Base-by-base conservation (phyloP, 2,888 invertebrate species). In the Heliconius aoede region DNA sequence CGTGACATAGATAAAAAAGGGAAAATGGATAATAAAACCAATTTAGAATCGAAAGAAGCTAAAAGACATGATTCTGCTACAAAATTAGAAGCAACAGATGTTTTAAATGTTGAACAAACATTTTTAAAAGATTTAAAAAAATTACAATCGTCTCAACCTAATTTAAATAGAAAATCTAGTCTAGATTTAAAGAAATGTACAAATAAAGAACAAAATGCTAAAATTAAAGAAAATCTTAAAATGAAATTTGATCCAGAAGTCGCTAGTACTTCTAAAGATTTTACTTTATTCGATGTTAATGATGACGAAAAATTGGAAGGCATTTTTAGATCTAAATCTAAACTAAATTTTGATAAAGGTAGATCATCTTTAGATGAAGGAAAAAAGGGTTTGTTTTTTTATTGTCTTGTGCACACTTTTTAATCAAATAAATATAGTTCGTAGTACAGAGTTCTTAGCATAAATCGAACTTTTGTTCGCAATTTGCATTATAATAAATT, bases 91-190 rank as follows among this genome's bases (percentile, higher is more conserved):
- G 36, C 24, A 5, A 40, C 36, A n/a, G 13, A 28, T n/a, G 1
- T 65, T 24, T 65, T 65, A 40, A 15, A 24, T 24, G 40, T 8
- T 3, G 65, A 65, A 40, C 24, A 24, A 24, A 15, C 5, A 15
- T 24, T 65, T 24, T 65, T 40, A 24, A 65, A 40, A 15, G 24
- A 65, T 40, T 65, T 65, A 65, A 65, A 40, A 40, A 40, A 65
- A 40, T 40, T 65, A 40, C 65, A 24, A 65, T 13, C 65, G 24
- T 65, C 65, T 15, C 4, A 40, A 26, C 3, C 36, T 8, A 26
- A 28, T 65, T 15, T 36, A 13, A 21, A 65, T 65, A 24, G 15
- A 24, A 65, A 40, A 40, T 40, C 65, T 40, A 13, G 8, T 40
- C 15, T 65, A 15, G 65, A 40, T 40, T 7, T 65, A 4, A 24